Evolutionary conservation across 2,797 vertebrate species (phyloP).

Genomic region (Lerista edwardsae): DNA sequence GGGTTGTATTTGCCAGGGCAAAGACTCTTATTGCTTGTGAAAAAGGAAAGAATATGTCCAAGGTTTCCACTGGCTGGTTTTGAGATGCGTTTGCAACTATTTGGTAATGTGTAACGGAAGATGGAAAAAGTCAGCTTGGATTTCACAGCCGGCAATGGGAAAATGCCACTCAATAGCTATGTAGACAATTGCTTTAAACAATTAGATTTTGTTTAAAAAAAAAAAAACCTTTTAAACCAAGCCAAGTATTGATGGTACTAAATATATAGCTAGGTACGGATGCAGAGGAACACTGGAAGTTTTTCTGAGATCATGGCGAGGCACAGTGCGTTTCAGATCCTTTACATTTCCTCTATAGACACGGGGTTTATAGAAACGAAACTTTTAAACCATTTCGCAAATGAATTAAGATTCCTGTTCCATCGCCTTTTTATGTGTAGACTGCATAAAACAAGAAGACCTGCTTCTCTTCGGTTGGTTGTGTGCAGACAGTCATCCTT

Average conservation of each 20-base stretch:
- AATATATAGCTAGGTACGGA: conserved; percentile 60
- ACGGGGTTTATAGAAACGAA: conserved; percentile 54
- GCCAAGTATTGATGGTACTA: conserved; percentile 61
- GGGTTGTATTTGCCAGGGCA: conserved; percentile 93
- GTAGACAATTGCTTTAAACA: conserved; percentile 69
- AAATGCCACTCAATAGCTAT: conserved; percentile 78
- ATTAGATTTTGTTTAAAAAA: conserved; percentile 71
- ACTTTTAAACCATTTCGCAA: conserved; percentile 52
- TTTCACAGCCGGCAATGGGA: conserved; percentile 74
- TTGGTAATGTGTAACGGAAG: conserved; percentile 68
- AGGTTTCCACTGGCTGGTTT: conserved; percentile 74
- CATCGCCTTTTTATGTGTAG: conserved; percentile 58
- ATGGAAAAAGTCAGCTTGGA: conserved; percentile 66
- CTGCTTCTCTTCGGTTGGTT: conserved; percentile 56
- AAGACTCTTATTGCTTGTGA: conserved; percentile 72
- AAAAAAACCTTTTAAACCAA: conserved; percentile 75
- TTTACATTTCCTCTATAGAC: conserved; percentile 65
- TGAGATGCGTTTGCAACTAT: conserved; percentile 44
- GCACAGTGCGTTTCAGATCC: conserved; percentile 53
- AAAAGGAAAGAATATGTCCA: conserved; percentile 71
- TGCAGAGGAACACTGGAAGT: conserved; percentile 62
- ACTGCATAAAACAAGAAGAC: conserved; percentile 56
- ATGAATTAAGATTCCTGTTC: conserved; percentile 49
- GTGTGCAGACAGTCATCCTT: neutral
- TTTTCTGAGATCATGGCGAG: conserved; percentile 62